A percentile compares a stretch with the other conserved stretches of the same genome.
phyloP scores from a whole-genome alignment of 2,113 vertebrate genomes.

The Marmota flaviventris region DNA sequence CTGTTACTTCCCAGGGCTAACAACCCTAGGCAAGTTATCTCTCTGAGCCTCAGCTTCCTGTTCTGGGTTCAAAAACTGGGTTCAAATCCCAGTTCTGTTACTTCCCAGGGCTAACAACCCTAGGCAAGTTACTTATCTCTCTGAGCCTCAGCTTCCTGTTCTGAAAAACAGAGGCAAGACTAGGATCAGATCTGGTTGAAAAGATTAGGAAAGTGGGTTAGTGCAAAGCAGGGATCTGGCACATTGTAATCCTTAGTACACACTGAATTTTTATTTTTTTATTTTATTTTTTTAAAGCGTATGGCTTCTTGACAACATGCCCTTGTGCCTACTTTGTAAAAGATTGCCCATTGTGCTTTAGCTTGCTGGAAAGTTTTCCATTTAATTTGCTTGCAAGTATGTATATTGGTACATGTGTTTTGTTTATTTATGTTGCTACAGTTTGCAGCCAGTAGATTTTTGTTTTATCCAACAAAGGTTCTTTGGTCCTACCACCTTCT shows the following conservation, averaged over 20 bases:
- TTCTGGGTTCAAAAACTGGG: neutral
- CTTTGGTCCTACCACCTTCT: conserved; percentile 7
- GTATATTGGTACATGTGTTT: neutral
- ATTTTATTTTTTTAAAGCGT: neutral
- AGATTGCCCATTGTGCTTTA: neutral
- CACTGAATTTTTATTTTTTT: neutral
- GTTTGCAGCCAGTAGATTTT: neutral
- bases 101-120: neutral
- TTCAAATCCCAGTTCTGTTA: neutral
- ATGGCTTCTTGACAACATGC: neutral
- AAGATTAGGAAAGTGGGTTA: neutral
- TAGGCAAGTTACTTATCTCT: conserved; percentile 25
- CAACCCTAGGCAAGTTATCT: neutral
- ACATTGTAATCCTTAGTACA: neutral
- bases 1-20: neutral
- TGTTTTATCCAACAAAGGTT: conserved; percentile 40
- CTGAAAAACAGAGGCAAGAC: neutral
- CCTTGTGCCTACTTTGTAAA: neutral
- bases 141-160: conserved; percentile 30
- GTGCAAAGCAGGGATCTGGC: neutral
- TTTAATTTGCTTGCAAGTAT: neutral
- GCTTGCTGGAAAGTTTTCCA: neutral
- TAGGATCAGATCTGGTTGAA: neutral
- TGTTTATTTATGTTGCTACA: neutral
- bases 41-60: conserved; percentile 31